Percentiles rank a stretch among this genome's conserved stretches.
Conservation (phyloP, 1,140 invertebrate genomes). For the Pomacea maculata region DNA sequence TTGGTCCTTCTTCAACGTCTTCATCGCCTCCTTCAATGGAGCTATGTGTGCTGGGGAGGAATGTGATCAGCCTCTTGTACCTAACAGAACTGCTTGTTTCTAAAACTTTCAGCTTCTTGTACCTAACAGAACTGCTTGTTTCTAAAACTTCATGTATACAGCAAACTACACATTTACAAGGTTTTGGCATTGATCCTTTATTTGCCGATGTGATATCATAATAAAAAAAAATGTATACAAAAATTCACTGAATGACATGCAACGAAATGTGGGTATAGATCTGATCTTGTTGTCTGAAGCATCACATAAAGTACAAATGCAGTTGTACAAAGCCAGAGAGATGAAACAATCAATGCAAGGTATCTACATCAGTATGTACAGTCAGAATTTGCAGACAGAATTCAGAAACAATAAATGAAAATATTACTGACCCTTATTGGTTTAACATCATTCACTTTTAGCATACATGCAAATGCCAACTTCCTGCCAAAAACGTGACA, state of each 20-base stretch:
- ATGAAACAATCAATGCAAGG: background rate
- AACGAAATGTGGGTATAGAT: slow-evolving; percentile 15
- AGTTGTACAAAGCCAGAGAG: slow-evolving; percentile 25
- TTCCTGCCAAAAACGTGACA: no score
- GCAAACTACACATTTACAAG: background rate
- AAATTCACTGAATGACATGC: slow-evolving; percentile 27
- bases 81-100: background rate
- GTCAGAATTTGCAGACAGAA: no score
- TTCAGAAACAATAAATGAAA: no score
- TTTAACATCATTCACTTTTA: no score
- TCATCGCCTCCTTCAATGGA: background rate
- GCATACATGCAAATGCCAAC: no score
- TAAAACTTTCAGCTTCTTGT: background rate
- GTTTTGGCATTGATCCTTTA: slow-evolving; percentile 22
- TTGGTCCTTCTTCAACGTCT: background rate
- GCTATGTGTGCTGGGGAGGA: background rate
- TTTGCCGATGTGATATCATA: slow-evolving; percentile 25
- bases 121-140: background rate
- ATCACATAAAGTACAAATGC: slow-evolving; percentile 20
- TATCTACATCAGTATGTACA: slow-evolving; percentile 14
- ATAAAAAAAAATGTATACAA: slow-evolving; percentile 22
- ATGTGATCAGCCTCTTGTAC: background rate
- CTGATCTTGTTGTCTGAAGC: slow-evolving; percentile 17
- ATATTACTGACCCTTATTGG: no score
- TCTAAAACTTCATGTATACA: background rate